Evolutionary conservation across 2,888 invertebrate species (phyloP), one percentile per base, ranked within the genome.

Genomic region (Clostera curtula): DNA sequence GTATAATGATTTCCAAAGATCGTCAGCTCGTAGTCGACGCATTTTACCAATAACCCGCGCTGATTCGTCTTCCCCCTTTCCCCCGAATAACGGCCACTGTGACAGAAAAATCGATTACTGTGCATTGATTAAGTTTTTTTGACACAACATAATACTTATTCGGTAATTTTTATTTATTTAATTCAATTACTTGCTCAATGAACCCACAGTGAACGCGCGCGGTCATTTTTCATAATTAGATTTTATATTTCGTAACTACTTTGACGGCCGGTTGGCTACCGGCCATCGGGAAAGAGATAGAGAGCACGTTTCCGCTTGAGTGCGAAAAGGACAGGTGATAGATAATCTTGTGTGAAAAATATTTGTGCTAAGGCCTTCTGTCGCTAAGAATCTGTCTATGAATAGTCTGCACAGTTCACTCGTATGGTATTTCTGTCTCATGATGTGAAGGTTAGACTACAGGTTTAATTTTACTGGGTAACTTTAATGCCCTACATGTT

Each of bases 321-420:
- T 71, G 65, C 44, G 70, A 82, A 51, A 42, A 65, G 57, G 74
- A 75, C 70, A 74, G 70, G 70, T 73, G 63, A 77, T n/a, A n/a
- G n/a, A n/a, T 71, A 71, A 69, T 71, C 69, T 76, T 66, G 73
- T 74, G 75, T 71, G 79, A 80, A 82, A 82, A 82, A 80, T 80
- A 82, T 82, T 79, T 77, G 76, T 79, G 77, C 64, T 80, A 77
- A 79, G 79, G 76, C 72, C 77, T 72, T 66, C 64, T 60, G 68
- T 71, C 51, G 51, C 69, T 69, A 68, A 66, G 71, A 66, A 66
- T 68, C 59, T 54, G 48, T 56, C 74, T 80, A 75, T 70, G 68
- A 74, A 73, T 80, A 71, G 68, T 60, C 48, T 54, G 31, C 57
- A 51, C 46, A 54, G 71, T 72, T 66, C 54, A 63, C 52, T 40